These are phyloP conservation scores for Brachionus manjavacas DNA, from an alignment of 1,140 invertebrate genomes.

Conservation along the genomic window DNA sequence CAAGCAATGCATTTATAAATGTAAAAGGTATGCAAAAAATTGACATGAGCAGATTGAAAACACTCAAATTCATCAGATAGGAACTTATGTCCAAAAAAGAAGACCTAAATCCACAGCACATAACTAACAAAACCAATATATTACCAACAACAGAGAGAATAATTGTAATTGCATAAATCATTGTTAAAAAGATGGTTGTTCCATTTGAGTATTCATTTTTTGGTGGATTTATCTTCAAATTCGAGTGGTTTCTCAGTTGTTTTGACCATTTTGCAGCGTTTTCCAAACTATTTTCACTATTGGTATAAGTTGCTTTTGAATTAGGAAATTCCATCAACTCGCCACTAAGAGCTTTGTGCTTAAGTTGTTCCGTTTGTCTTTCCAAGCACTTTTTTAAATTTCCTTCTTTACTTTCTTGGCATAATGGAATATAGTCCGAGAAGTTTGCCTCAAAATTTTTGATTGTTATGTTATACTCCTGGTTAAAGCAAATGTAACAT, in stretches of 20 bases:
- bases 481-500: background rate
- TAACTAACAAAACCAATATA: background rate
- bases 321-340: background rate
- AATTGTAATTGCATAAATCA: background rate
- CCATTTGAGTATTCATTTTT: constrained; percentile 5
- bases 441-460: constrained; percentile 11
- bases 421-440: background rate
- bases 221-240: background rate
- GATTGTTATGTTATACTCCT: background rate
- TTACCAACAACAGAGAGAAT: background rate
- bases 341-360: background rate
- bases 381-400: background rate
- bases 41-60: constrained; percentile 6
- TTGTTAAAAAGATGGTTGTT: constrained; percentile 6
- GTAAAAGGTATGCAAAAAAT: constrained; percentile 41
- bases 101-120: constrained; percentile 26
- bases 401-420: background rate
- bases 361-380: background rate
- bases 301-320: background rate
- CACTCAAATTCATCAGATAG: constrained; percentile 5
- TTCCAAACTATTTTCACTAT: background rate
- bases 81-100: constrained; percentile 33
- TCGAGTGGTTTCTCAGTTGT: background rate
- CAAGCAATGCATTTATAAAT: background rate
- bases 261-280: background rate